Evolutionary conservation across 2,888 invertebrate species (phyloP).

Genomic region (Branchellion lobata): DNA sequence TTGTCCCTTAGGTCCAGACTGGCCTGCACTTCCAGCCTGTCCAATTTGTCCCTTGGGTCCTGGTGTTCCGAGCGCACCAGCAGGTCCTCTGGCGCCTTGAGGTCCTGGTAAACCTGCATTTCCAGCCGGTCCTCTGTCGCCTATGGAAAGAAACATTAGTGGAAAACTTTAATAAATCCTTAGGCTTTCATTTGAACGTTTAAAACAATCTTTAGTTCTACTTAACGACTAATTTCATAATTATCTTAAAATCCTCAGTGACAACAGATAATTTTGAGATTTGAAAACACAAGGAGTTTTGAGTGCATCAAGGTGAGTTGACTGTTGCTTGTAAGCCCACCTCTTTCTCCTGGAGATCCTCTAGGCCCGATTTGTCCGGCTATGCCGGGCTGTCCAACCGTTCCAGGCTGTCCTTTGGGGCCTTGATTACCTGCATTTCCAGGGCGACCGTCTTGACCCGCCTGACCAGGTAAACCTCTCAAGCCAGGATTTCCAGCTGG

Average conservation of each 20-base stretch:
- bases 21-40: conserved; percentile 34
- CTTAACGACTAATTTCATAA: too few species aligned
- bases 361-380: conserved; percentile 23
- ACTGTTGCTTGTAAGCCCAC: too few species aligned
- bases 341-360: conserved; percentile 7
- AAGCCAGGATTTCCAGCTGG: not conserved
- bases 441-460: conserved; percentile 36
- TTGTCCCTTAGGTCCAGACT: conserved; percentile 42
- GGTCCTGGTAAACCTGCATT: conserved; percentile 40
- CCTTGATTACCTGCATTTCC: conserved; percentile 44
- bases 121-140: conserved; percentile 31
- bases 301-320: too few species aligned
- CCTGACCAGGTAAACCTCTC: conserved; percentile 15
- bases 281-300: too few species aligned
- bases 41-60: conserved; percentile 47
- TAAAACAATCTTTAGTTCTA: too few species aligned
- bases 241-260: too few species aligned
- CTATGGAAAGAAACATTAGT: too few species aligned
- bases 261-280: too few species aligned
- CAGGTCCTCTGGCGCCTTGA: not conserved
- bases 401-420: conserved; percentile 60
- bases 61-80: conserved; percentile 43
- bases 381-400: conserved; percentile 54
- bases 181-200: too few species aligned
- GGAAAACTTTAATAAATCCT: too few species aligned